Percentiles rank a stretch among this genome's conserved stretches.
Conservation (phyloP, 1,140 invertebrate genomes). For the Macrobrachium nipponense region DNA sequence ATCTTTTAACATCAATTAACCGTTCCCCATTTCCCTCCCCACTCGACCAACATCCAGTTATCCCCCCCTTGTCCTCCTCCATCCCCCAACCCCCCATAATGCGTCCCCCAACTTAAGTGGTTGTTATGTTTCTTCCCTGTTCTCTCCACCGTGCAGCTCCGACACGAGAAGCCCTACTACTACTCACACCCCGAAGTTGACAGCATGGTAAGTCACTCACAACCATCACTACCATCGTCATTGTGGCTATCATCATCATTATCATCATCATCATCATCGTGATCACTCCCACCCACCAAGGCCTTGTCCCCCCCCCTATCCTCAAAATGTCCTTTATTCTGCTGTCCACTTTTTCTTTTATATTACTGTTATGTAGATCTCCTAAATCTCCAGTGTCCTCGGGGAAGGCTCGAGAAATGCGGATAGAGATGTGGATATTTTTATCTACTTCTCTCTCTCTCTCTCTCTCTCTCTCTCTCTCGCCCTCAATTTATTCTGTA, state of each 20-base stretch:
- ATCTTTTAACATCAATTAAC: background rate
- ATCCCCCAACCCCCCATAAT: background rate
- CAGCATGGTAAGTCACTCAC: constrained; percentile 83
- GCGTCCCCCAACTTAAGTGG: constrained; percentile 10
- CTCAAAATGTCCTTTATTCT: background rate
- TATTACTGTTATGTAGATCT: too few species aligned
- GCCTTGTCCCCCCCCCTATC: background rate
- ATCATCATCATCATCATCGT: background rate
- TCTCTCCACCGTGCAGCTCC: constrained; percentile 78
- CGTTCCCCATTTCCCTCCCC: background rate
- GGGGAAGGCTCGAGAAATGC: too few species aligned
- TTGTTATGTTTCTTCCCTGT: constrained; percentile 39
- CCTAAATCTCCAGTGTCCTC: background rate
- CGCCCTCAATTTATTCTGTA: background rate
- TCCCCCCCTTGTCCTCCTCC: background rate
- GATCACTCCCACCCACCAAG: background rate
- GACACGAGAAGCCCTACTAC: constrained; percentile 97
- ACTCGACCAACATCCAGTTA: background rate
- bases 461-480: background rate
- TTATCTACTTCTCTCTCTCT: background rate
- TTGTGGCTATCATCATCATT: background rate
- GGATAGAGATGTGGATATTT: background rate
- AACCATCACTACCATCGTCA: constrained; percentile 21
- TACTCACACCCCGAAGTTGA: constrained; percentile 97
- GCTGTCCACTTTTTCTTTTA: background rate